Conservation (phyloP, 30 jellyfish, hydroid and myxozoan genomes). For the Aurelia sp. region DNA sequence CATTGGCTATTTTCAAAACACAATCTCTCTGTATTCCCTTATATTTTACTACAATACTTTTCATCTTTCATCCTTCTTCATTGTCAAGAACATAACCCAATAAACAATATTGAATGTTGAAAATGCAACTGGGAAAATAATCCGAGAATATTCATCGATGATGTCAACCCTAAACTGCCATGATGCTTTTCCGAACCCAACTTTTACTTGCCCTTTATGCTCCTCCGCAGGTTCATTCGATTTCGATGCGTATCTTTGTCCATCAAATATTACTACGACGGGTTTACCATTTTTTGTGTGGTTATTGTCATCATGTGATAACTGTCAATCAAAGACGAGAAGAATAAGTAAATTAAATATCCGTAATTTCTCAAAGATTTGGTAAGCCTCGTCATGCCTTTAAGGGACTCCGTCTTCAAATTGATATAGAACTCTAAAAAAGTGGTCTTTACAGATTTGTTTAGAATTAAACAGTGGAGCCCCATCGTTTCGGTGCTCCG, state of each 20-base stretch:
- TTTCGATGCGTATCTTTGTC: conserved; percentile 56
- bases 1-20: no score
- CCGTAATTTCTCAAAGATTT: no score
- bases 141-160: conserved; percentile 89
- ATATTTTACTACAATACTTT: neutral
- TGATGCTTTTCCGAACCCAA: conserved; percentile 62
- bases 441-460: no score
- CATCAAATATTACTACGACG: conserved; percentile 84
- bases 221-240: conserved; percentile 49
- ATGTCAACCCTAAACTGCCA: conserved; percentile 86
- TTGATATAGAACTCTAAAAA: no score
- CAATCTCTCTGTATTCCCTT: no score
- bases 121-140: conserved; percentile 87
- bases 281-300: conserved; percentile 77
- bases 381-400: no score
- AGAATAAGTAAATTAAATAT: no score
- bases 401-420: no score
- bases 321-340: neutral
- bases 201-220: conserved; percentile 37
- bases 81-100: conserved; percentile 90
- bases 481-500: no score
- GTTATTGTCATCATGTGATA: conserved; percentile 65
- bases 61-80: conserved; percentile 57
- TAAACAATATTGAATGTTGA: conserved; percentile 91
- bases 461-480: no score